phyloP scores from a whole-genome alignment of 2,797 vertebrate genomes.

The Xenentodon cancila region DNA sequence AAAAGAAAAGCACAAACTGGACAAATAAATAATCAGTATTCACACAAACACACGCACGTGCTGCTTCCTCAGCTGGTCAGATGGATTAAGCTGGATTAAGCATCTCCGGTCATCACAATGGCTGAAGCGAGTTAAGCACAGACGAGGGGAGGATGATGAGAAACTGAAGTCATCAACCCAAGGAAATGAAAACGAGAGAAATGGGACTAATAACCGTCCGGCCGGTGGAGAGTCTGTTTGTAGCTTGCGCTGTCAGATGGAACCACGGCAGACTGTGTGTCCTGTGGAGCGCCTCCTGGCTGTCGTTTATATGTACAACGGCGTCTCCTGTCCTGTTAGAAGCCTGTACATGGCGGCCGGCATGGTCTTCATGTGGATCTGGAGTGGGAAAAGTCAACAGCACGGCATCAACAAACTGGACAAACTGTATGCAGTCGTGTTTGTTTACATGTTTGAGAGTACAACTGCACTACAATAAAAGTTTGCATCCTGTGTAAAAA shows the following conservation, averaged over 20 bases:
- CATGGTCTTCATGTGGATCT: slow-evolving; percentile 99
- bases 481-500: too few relatives aligned
- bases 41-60: slow-evolving; percentile 25
- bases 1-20: slow-evolving; percentile 72
- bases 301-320: slow-evolving; percentile 91
- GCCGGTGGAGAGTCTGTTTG: slow-evolving; percentile 24
- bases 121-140: slow-evolving; percentile 58
- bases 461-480: too few relatives aligned
- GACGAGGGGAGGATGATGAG: slow-evolving; percentile 42
- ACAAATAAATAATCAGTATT: slow-evolving; percentile 79
- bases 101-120: slow-evolving; percentile 55
- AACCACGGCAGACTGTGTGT: slow-evolving; percentile 39
- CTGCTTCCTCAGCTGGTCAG: slow-evolving; percentile 54
- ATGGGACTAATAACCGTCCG: slow-evolving; percentile 31
- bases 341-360: slow-evolving; percentile 99
- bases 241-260: slow-evolving; percentile 1
- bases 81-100: slow-evolving; percentile 56
- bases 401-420: not conserved
- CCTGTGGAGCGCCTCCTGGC: slow-evolving; percentile 33
- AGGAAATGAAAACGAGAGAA: slow-evolving; percentile 21
- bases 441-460: too few relatives aligned
- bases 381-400: slow-evolving; percentile 8
- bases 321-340: slow-evolving; percentile 97
- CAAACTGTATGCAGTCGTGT: not conserved
- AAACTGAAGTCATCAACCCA: slow-evolving; percentile 45